Evolutionary conservation across 2,113 vertebrate genomes (phyloP), one percentile per base, ranked within the genome.

Genomic region (Gila orcuttii): DNA sequence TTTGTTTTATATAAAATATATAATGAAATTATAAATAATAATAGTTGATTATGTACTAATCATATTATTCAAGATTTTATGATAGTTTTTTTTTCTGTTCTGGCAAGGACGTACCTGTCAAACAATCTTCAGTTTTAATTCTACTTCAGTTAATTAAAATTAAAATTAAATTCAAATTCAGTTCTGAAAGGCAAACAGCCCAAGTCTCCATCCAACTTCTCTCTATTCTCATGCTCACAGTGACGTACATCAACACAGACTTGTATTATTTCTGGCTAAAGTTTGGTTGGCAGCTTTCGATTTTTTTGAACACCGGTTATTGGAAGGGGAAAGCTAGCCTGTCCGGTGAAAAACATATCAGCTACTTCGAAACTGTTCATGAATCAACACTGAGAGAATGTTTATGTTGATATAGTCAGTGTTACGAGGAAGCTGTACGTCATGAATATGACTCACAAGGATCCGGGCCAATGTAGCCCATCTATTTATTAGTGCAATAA

Each of bases 401-500:
- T 77, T 55, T 31, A 77, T 77, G 75, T 55, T 77, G 15, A 52
- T 50, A 17, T 36, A 69, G 31, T 17, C 28, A 52, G 50, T 77
- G 75, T 77, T 77, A 28, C 17, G 50, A 55, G 75, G 50, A 77
- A 77, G 75, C 50, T 55, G 25, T 77, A 77, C 28, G 75, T 57
- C 50, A 77, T 77, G 19, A 21, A 55, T 77, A 50, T 31, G 75
- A 77, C 50, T 77, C 75, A 55, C 23, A 50, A 28, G 73, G 42
- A 76, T 28, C 47, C 1, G 0, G 75, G 50, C 50, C 47, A 31
- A 17, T 55, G 13, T 31, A 55, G 50, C 28, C 47, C 47, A 77
- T 55, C 47, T 55, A 28, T 77, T 77, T 77, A 77, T 77, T 52
- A 52, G 75, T 77, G 75, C 75, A 55, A 19, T 77, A 77, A 77